Base-by-base conservation (phyloP, 1,140 invertebrate genomes). In the Drosophila jambulina region DNA sequence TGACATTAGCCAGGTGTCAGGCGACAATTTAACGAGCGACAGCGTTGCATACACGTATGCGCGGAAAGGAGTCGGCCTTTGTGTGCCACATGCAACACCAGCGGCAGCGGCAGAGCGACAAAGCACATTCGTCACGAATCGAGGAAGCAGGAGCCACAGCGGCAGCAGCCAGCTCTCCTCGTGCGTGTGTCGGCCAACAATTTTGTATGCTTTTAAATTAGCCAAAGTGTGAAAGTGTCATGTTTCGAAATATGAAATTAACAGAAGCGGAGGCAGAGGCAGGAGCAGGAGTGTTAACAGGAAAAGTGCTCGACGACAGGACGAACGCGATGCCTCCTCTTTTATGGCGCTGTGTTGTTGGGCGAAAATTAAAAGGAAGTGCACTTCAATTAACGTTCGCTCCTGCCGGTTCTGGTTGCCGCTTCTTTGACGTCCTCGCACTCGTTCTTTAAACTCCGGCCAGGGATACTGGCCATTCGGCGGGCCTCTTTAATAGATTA, bases 201-300 rank as follows among this genome's bases (percentile, higher is more conserved):
- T 88, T 86, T 87, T 88, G 83, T 87, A 83, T 87, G 83, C 83
- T 87, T 87, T 87, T 80, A 87, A 87, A 87, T 87, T 87, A 87
- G 83, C 84, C 84, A 80, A 83, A 80, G 83, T 87, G 83, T 88
- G 83, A 88, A 87, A 87, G 83, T 87, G 83, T 87, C 83, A 87
- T 87, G 83, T 88, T 87, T 88, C 83, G 77, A 70, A 87, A 87
- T 87, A 87, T 87, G 84, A 88, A 87, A 87, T 87, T 87, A 87
- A 84, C 81, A 17, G 48, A n/a, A n/a, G 25, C 46, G 13, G 29
- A 21, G 87, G 67, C 72, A 46, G 57, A 34, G 45, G 53, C 13
- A 5, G 64, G 29, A 21, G 49, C 25, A 15, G 51, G 40, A 62
- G 49, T 51, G 61, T 60, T 49, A 70, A 75, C 48, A 21, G 45